Evolutionary conservation across 2,797 vertebrate genomes (phyloP).

Genomic region (Chlorospingus flavigularis): DNA sequence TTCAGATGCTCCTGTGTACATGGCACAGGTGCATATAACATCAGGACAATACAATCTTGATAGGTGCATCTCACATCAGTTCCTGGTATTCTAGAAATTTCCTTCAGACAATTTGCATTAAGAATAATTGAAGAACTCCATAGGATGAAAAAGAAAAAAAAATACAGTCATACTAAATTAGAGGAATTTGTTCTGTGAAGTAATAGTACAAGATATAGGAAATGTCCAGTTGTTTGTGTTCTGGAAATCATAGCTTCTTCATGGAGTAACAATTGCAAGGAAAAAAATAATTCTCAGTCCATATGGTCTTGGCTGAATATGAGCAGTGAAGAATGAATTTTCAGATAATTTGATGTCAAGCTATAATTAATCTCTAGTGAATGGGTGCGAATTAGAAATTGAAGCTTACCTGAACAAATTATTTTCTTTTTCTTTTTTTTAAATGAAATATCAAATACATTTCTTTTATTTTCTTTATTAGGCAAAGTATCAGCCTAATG

Average conservation of each 20-base stretch:
- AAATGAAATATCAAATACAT: accelerated
- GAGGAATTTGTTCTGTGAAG: neutral
- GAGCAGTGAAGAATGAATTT: neutral
- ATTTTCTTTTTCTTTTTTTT: too few species aligned
- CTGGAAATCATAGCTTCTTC: neutral
- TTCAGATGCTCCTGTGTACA: neutral
- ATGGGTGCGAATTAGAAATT: neutral
- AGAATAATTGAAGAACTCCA: accelerated
- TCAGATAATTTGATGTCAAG: neutral
- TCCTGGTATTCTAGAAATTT: neutral
- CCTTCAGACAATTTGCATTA: neutral
- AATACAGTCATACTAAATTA: neutral
- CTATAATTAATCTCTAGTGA: neutral
- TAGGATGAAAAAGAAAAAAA: neutral
- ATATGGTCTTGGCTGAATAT: neutral
- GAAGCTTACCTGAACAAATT: neutral
- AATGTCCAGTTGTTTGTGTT: neutral
- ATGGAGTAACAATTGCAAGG: neutral
- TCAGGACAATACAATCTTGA: neutral
- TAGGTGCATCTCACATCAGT: neutral
- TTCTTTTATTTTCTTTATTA: neutral
- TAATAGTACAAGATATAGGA: neutral
- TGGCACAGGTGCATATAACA: neutral
- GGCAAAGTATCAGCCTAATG: neutral
- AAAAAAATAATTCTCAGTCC: neutral